Evolutionary conservation across 2,888 invertebrate species (phyloP).

Genomic region (Pachliopta kotzebuea): DNA sequence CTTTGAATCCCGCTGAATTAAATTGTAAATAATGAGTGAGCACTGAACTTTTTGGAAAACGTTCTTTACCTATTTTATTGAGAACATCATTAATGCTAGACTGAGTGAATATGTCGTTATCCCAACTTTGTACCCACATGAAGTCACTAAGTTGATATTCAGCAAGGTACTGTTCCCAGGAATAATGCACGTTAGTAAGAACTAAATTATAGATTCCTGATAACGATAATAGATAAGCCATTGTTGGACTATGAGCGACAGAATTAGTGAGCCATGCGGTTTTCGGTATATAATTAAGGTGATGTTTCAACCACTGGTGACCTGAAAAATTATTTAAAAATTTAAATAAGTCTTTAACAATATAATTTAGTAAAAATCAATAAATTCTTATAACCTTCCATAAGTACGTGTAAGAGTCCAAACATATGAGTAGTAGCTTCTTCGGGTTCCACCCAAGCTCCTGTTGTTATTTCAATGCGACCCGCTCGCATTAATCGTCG

Average conservation of each 20-base stretch:
- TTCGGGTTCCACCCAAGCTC: constrained; percentile 97
- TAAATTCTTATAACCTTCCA: constrained; percentile 83
- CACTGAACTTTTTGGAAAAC: constrained; percentile 56
- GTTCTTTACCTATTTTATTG: constrained; percentile 55
- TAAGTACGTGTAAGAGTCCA: constrained; percentile 93
- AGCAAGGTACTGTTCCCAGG: constrained; percentile 96
- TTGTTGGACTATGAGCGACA: constrained; percentile 95
- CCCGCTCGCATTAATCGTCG: constrained; percentile 88
- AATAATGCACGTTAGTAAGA: constrained; percentile 94
- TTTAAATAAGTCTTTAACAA: neutral
- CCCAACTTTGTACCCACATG: constrained; percentile 94
- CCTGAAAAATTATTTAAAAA: constrained; percentile 74
- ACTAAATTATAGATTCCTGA: constrained; percentile 91
- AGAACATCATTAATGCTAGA: constrained; percentile 54
- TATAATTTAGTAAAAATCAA: neutral
- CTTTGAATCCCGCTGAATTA: constrained; percentile 59
- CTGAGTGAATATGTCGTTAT: constrained; percentile 51
- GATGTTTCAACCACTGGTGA: constrained; percentile 92
- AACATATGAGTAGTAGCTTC: constrained; percentile 94
- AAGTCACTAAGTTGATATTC: constrained; percentile 93
- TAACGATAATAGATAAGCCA: constrained; percentile 91
- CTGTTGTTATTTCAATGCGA: constrained; percentile 93
- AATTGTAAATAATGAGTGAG: constrained; percentile 63
- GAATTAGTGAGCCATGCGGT: constrained; percentile 96
- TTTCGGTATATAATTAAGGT: constrained; percentile 89